Evolutionary conservation across 2,888 invertebrate species (phyloP).

Genomic region (Xanthia icteritia): DNA sequence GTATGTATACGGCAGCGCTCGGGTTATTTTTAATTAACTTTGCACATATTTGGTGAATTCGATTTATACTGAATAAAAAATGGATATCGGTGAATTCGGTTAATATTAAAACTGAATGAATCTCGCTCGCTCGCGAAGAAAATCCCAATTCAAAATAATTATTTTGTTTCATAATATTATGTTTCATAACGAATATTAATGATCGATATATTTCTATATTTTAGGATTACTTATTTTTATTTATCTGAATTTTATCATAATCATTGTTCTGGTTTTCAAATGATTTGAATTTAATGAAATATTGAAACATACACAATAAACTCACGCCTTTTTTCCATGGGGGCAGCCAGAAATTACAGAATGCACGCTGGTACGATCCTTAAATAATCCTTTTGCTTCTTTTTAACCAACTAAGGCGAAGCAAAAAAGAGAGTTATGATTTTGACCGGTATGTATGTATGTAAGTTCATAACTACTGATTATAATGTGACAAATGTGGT

Average conservation of each 20-base stretch:
- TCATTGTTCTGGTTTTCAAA: too few species aligned
- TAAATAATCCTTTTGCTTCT: background rate
- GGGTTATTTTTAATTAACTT: conserved; percentile 48
- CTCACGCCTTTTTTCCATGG: too few species aligned
- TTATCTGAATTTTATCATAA: background rate
- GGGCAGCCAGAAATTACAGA: background rate
- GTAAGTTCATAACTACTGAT: too few species aligned
- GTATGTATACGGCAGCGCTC: background rate
- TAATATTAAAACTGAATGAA: conserved; percentile 21
- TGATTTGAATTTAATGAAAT: background rate
- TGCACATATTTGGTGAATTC: conserved; percentile 33
- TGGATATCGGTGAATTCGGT: background rate
- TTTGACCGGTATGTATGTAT: too few species aligned
- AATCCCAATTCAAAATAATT: conserved; percentile 7
- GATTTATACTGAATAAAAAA: conserved; percentile 21
- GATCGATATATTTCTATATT: background rate
- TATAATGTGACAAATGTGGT: too few species aligned
- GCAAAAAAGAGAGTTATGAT: too few species aligned
- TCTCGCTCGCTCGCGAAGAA: background rate
- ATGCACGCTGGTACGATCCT: background rate
- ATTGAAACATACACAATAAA: background rate
- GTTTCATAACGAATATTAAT: background rate
- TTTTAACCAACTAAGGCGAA: too few species aligned
- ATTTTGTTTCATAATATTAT: background rate
- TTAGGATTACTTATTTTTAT: background rate